Base-by-base conservation (phyloP, 2,888 invertebrate genomes). In the Caenorhabditis sp. region DNA sequence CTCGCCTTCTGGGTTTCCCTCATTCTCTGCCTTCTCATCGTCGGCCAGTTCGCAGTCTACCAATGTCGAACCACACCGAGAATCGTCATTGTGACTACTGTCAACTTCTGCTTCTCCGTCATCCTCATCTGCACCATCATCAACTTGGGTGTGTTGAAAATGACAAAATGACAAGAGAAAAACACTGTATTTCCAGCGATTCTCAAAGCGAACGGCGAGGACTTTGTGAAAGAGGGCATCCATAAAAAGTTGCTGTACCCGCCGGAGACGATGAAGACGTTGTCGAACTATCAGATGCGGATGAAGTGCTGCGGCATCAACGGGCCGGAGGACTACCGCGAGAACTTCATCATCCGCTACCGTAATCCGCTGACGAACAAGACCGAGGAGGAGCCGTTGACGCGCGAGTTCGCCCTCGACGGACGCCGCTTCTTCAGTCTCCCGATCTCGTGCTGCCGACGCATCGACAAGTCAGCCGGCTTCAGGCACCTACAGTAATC, bases 291-390 rank as follows among this genome's bases (percentile, higher is more conserved):
- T 27, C 15, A 50, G 27, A 50, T 3, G 9, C 20, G 52, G 11
- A 50, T 17, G 50, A 50, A 59, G 58, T 70, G 70, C 15, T 70
- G 70, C 32, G 70, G 70, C 24, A 35, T 70, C 24, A 53, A 70
- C 7, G 53, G 59, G 26, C 52, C 70, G 2, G 2, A 8, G 8
- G 70, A 70, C 27, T 70, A 70, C 52, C 17, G 13, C 17, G 22
- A 35, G 0, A 15, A 0, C 0, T 8, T 27, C 26, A 37, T 65
- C 2, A 17, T 70, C 35, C 8, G 6, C n/a, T 70, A 59, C 35
- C 13, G 2, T 8, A 70, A 70, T 53, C 39, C 50, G 62, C 41
- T 62, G 1, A 52, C 62, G 6, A 62, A 62, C 30, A 50, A 30
- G 30, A 50, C 41, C 0, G 41, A 6, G n/a, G 6, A 8, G 9